Evolutionary conservation across 2,888 invertebrate species (phyloP), one percentile per base, ranked within the genome.

Genomic region (Meloe dianella): DNA sequence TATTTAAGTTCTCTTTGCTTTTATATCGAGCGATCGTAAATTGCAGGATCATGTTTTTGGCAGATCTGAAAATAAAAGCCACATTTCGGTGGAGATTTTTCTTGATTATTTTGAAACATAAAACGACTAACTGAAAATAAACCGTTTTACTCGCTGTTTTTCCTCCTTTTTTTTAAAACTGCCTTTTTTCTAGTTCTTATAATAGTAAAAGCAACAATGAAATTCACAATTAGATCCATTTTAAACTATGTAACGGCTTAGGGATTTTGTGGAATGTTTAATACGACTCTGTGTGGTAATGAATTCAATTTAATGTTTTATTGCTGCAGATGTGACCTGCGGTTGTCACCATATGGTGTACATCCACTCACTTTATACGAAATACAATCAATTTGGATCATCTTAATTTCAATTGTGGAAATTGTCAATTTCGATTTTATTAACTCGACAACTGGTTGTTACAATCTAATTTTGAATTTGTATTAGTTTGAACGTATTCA

Each of bases 311-410:
- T 57, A 17, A 57, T 27, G 35, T 65, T 67, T 67, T 67, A 67
- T 67, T 65, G 58, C 38, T 22, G 32, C 67, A 67, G 67, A 64
- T 67, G 67, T 60, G 59, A 63, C 67, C 67, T 60, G 67, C 64
- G 67, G 67, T 65, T 60, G 67, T 61, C 64, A 63, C 66, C 66
- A 66, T 62, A 62, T 66, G 66, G 62, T 62, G 54, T 2, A 14
- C 27, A 65, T 61, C 61, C 62, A 62, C 59, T 65, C 47, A 41
- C 38, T 41, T 7, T 10, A 47, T 17, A 41, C 10, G 20, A 12
- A n/a, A 24, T 54, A 54, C 54, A 54, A 54, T 54, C 54, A 24
- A 54, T 24, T 24, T 24, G 2, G 14, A 24, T 54, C 24, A 24
- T 54, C 54, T 54, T 54, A 54, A 54, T 54, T 54, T 54, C 54